A percentile compares a stretch with the other conserved stretches of the same genome.
Conservation (phyloP, 2,113 vertebrate genomes). For the Coturnix japonica region DNA sequence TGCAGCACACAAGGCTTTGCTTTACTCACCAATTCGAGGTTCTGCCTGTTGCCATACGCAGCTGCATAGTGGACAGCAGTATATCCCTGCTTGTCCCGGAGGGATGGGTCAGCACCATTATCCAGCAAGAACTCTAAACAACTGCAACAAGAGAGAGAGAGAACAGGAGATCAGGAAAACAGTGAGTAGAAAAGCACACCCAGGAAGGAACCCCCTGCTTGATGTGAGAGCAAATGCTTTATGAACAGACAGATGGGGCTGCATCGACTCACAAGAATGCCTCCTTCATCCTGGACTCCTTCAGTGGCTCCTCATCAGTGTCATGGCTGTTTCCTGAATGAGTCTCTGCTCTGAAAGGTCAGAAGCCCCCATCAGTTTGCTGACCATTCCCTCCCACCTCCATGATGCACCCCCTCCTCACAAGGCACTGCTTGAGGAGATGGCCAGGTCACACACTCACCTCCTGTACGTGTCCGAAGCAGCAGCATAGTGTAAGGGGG, state of each 20-base stretch:
- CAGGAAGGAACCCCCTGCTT: fast-evolving
- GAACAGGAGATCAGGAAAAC: too few relatives aligned
- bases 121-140: slow-evolving; percentile 95
- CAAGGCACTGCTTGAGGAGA: fast-evolving
- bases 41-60: slow-evolving; percentile 93
- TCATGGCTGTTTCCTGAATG: slow-evolving; percentile 80
- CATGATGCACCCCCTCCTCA: fast-evolving
- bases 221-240: background rate
- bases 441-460: slow-evolving; percentile 58
- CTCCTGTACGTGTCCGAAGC: slow-evolving; percentile 91
- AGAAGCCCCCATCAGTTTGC: background rate
- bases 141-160: slow-evolving; percentile 62
- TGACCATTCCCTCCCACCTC: fast-evolving
- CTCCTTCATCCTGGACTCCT: slow-evolving; percentile 86
- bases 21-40: slow-evolving; percentile 90
- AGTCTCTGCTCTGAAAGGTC: slow-evolving; percentile 77
- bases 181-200: background rate
- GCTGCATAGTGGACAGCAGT: slow-evolving; percentile 97
- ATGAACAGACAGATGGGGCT: background rate
- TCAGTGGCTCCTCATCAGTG: slow-evolving; percentile 81
- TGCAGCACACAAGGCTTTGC: background rate
- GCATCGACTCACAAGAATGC: slow-evolving; percentile 87
- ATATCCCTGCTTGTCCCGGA: slow-evolving; percentile 93
- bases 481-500: slow-evolving; percentile 92
- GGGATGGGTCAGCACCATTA: slow-evolving; percentile 91